A percentile compares a stretch with the other conserved stretches of the same genome.
These are phyloP conservation scores for Carabus problematicus DNA, from an alignment of 2,888 invertebrate genomes.

Conservation along the genomic window DNA sequence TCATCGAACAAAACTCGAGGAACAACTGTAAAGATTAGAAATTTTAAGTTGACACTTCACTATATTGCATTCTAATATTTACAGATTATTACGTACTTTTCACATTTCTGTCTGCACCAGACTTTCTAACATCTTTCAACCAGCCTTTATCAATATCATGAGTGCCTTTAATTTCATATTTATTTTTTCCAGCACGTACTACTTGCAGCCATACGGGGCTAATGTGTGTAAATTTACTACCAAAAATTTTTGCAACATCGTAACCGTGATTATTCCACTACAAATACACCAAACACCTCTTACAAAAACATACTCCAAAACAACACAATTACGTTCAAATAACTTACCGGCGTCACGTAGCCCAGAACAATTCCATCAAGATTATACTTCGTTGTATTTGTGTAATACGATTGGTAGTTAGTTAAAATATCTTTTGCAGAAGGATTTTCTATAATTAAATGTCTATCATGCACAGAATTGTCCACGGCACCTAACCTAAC, in stretches of 20 bases:
- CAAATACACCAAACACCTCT: conserved; percentile 49
- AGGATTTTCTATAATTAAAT: conserved; percentile 72
- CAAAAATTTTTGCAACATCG: conserved; percentile 89
- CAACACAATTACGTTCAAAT: conserved; percentile 16
- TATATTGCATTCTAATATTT: neutral
- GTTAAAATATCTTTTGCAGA: conserved; percentile 76
- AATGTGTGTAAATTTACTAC: conserved; percentile 86
- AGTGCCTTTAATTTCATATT: conserved; percentile 72
- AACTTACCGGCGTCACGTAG: conserved; percentile 87
- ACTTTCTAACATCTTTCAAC: conserved; percentile 75
- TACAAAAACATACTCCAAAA: conserved; percentile 10
- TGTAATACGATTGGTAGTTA: conserved; percentile 78
- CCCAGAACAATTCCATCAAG: conserved; percentile 82
- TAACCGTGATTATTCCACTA: conserved; percentile 97
- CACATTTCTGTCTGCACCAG: conserved; percentile 62
- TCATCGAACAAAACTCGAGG: conserved; percentile 90
- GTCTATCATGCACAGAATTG: conserved; percentile 72
- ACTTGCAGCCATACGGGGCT: conserved; percentile 97
- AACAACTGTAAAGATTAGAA: conserved; percentile 67
- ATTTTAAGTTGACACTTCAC: neutral
- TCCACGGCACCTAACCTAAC: conserved; percentile 55
- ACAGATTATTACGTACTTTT: conserved; percentile 62
- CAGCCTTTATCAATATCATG: conserved; percentile 89
- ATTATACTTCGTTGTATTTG: conserved; percentile 69
- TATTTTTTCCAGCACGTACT: conserved; percentile 66